These are phyloP conservation scores for Ditylenchus dipsaci DNA, from an alignment of 1,140 invertebrate species.

Conservation along the genomic window DNA sequence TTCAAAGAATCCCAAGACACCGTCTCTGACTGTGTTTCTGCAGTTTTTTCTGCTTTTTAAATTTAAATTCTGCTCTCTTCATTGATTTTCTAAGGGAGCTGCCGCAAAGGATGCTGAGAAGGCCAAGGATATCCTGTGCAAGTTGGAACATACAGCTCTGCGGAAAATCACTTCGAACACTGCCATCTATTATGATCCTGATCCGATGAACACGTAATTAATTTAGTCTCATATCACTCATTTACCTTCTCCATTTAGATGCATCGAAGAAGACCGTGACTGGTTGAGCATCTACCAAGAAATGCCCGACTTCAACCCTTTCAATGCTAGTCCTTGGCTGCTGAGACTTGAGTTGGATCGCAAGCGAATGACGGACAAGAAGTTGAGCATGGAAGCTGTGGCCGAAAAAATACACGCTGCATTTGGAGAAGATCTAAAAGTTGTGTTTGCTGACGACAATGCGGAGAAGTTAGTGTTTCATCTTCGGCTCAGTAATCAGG, in stretches of 20 bases:
- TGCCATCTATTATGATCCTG: conserved; percentile 98
- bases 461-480: conserved; percentile 96
- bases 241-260: conserved; percentile 60
- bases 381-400: conserved; percentile 99
- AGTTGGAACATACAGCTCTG: conserved; percentile 92
- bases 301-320: conserved; percentile 98
- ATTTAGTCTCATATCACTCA: too few species aligned
- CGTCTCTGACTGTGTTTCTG: conserved; percentile 93
- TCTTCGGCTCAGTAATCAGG: conserved; percentile 94
- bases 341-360: conserved; percentile 94
- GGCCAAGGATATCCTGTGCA: conserved; percentile 94
- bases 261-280: conserved; percentile 97
- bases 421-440: conserved; percentile 97
- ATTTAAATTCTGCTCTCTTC: too few species aligned
- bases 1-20: conserved; percentile 96
- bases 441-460: conserved; percentile 99
- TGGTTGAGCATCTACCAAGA: conserved; percentile 99
- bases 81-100: conserved; percentile 13
- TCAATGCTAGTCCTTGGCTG: conserved; percentile 93
- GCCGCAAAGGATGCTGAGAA: conserved; percentile 81
- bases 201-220: conserved; percentile 80
- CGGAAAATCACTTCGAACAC: conserved; percentile 94
- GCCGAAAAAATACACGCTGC: conserved; percentile 98
- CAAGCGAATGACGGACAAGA: conserved; percentile 80
- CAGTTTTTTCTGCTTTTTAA: conserved; percentile 59